These are phyloP conservation scores for Cynodonichthys magdalenae DNA, from an alignment of 2,797 vertebrate species.

Conservation along the genomic window DNA sequence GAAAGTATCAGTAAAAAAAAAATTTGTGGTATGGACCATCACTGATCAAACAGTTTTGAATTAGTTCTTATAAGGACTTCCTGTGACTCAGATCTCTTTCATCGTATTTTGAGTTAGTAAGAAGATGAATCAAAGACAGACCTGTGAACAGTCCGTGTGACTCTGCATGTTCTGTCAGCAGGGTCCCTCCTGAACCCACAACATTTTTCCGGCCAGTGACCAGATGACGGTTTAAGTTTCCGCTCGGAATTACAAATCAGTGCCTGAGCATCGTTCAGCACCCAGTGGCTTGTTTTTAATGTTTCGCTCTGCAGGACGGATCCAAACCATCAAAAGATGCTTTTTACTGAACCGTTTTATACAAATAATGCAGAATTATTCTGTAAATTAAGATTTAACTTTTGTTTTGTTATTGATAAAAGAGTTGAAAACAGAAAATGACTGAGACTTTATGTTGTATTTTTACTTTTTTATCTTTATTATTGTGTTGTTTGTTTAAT, in stretches of 20 bases:
- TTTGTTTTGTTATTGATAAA: not conserved
- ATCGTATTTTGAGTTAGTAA: not conserved
- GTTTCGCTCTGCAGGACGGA: not conserved
- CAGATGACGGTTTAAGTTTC: slow-evolving; percentile 40
- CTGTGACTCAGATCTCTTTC: not conserved
- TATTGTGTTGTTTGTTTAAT: too few species aligned
- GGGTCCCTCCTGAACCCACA: slow-evolving; percentile 9
- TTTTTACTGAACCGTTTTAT: slow-evolving; percentile 4
- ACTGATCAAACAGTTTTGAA: too few species aligned
- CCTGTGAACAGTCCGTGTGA: not conserved
- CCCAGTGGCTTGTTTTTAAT: slow-evolving; percentile 11
- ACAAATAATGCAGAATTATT: not conserved
- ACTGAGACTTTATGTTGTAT: too few species aligned
- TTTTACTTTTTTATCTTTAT: not conserved
- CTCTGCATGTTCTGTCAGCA: slow-evolving; percentile 8
- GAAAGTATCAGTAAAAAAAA: too few species aligned
- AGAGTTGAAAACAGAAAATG: not conserved
- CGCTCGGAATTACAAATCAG: slow-evolving; percentile 36
- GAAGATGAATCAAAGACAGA: not conserved
- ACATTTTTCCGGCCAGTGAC: slow-evolving; percentile 20
- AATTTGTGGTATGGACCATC: too few species aligned
- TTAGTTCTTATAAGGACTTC: not conserved
- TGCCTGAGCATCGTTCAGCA: slow-evolving; percentile 38
- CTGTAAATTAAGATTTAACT: not conserved
- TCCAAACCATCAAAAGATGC: slow-evolving; percentile 11